Evolutionary conservation across 2,888 invertebrate species (phyloP), one percentile per base, ranked within the genome.

Genomic region (Electrophaes corylata): DNA sequence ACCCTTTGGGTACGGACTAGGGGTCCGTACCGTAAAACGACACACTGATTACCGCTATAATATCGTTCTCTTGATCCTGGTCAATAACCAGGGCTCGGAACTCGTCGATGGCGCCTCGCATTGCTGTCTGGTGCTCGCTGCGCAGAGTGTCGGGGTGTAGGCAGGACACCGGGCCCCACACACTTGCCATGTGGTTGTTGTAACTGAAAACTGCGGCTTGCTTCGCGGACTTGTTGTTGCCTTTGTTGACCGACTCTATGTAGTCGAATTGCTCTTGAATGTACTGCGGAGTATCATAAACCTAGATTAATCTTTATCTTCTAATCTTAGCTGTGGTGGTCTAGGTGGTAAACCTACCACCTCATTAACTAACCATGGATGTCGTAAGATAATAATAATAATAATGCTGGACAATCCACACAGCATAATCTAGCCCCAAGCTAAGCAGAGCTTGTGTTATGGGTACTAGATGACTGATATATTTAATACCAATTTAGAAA

Each of bases 171-270:
- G 40, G 29, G 8, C 57, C 51, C 45, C 41, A 40, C 44, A 49
- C 59, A 40, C 18, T 83, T 81, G n/a, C 6, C 63, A 66, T 58
- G 14, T 46, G 54, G 18, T 41, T 40, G 48, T 43, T 33, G 57
- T 66, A 68, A 23, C 10, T 18, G 33, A 50, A 23, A 8, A 47
- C n/a, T 0, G 68, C 65, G 6, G 52, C 57, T 26, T 62, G 58
- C 31, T 48, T 50, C 16, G 64, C 64, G 1, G 47, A 23, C 18
- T 37, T 37, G 29, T 12, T 57, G 44, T 23, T 46, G 14, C 46
- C 41, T 39, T 35, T 57, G 54, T 53, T 65, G 2, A 45, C 37
- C 2, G 33, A 37, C 39, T 49, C 50, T 51, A 60, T 12, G 11
- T 48, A 45, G 12, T 23, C 12, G 46, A 41, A 51, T 20, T 57